phyloP scores from a whole-genome alignment of 2,113 vertebrate genomes.

The Leucosticte australis region DNA sequence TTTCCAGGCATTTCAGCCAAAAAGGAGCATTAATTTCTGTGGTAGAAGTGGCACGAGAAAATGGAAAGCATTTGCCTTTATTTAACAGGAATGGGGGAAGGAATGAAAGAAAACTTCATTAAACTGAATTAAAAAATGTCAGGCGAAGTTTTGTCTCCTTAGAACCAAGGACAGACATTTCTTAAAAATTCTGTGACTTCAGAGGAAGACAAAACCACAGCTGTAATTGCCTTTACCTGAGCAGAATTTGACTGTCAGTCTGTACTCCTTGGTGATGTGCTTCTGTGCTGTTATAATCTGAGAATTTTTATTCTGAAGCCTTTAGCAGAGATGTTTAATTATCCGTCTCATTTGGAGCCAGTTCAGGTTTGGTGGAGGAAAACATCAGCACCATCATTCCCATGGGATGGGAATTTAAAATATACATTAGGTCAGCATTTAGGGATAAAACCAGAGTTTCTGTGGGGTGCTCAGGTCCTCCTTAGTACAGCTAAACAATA shows the following conservation, averaged over 20 bases:
- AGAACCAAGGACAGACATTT: neutral
- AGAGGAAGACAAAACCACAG: neutral
- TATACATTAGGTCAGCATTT: neutral
- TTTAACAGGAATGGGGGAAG: neutral
- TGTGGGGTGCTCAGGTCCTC: neutral
- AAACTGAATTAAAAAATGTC: neutral
- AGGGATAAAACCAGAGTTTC: neutral
- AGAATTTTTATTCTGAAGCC: neutral
- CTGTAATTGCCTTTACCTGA: neutral
- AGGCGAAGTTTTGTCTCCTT: neutral
- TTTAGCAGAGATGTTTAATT: neutral
- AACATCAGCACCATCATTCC: fast-evolving
- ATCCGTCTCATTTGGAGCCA: neutral
- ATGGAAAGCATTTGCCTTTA: neutral
- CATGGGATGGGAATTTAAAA: neutral
- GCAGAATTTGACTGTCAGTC: neutral
- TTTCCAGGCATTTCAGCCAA: neutral
- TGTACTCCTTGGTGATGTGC: neutral
- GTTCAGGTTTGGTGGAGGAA: neutral
- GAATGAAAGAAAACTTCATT: neutral
- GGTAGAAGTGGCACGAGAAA: neutral
- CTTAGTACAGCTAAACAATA: neutral
- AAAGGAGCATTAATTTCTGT: neutral
- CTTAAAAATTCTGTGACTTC: neutral
- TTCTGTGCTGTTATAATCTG: neutral